Evolutionary conservation across 2,888 invertebrate species (phyloP), one percentile per base, ranked within the genome.

Genomic region (Papilio gigon): DNA sequence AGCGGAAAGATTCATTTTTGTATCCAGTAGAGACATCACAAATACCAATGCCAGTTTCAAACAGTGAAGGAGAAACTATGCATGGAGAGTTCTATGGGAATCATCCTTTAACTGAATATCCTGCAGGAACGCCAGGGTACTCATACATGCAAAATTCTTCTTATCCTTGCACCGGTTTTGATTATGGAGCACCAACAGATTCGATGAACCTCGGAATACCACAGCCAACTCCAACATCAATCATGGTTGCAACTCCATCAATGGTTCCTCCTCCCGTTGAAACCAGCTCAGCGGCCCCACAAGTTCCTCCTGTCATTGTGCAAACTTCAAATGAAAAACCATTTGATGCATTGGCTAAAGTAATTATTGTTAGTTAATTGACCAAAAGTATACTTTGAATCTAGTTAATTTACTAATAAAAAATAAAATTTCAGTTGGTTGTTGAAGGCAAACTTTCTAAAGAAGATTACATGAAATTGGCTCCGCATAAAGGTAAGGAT

Each of bases 361-460:
- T 92, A 90, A 88, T 75, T 81, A 81, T 75, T 66, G 67, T 44
- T 58, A 14, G 70, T 65, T 47, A 63, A 62, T 70, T 58, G 60
- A 68, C 63, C 17, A 64, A 44, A 64, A 44, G 59, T n/a, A 22
- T 17, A 9, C 30, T 63, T 11, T 69, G n/a, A 60, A 67, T 33
- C 9, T 30, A 1, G 20, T 12, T 30, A 40, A 60, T 65, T 70
- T 58, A 67, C 65, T 30, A 68, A 70, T 71, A 63, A 42, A 64
- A 66, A 68, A 61, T 78, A 9, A 81, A 83, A 78, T 91, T 91
- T 78, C 90, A 91, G 91, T 85, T 92, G 84, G 86, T 90, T 62
- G 89, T 89, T 71, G 91, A 91, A 72, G 92, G 91, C 37, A 90
- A 88, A 77, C 83, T 92, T 75, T 90, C 90, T 60, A 81, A 88